Percentiles rank a stretch among this genome's conserved stretches.
Evolutionary conservation across 92 coral and sea anemone genomes (phyloP).

Genomic region (Virgularia gustaviana): DNA sequence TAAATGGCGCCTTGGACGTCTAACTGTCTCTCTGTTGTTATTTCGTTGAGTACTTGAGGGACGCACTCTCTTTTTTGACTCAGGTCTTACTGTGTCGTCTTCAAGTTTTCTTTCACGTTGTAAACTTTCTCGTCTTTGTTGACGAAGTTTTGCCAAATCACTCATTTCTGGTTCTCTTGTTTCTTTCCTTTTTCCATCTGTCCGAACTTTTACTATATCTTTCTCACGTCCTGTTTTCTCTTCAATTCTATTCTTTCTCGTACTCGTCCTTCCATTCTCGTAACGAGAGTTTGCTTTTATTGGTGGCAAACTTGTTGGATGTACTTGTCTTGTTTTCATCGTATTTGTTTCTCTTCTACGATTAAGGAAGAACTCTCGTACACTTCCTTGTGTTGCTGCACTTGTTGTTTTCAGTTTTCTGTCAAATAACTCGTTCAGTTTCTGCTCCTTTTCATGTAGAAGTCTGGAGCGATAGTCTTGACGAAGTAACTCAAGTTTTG

Average conservation of each 20-base stretch:
- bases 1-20: too few relatives aligned
- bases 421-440: constrained; percentile 53
- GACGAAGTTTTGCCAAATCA: too few relatives aligned
- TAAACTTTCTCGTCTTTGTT: not conserved
- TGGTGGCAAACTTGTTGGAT: constrained; percentile 74
- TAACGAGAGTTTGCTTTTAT: constrained; percentile 69
- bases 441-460: constrained; percentile 70
- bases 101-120: not conserved
- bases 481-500: constrained; percentile 76
- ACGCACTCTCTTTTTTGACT: too few relatives aligned
- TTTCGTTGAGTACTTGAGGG: too few relatives aligned
- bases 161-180: too few relatives aligned
- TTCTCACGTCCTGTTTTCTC: not conserved
- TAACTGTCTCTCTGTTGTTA: too few relatives aligned
- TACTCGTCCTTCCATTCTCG: constrained; percentile 34
- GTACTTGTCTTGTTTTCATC: constrained; percentile 41
- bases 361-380: constrained; percentile 87
- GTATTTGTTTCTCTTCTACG: constrained; percentile 72
- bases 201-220: not conserved
- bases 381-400: constrained; percentile 63
- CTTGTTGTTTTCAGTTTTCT: constrained; percentile 28
- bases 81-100: too few relatives aligned
- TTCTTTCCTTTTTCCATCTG: not conserved
- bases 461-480: constrained; percentile 73
- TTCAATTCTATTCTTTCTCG: not conserved